phyloP scores from a whole-genome alignment of 2,113 vertebrate species.

The Nettapus auritus region DNA sequence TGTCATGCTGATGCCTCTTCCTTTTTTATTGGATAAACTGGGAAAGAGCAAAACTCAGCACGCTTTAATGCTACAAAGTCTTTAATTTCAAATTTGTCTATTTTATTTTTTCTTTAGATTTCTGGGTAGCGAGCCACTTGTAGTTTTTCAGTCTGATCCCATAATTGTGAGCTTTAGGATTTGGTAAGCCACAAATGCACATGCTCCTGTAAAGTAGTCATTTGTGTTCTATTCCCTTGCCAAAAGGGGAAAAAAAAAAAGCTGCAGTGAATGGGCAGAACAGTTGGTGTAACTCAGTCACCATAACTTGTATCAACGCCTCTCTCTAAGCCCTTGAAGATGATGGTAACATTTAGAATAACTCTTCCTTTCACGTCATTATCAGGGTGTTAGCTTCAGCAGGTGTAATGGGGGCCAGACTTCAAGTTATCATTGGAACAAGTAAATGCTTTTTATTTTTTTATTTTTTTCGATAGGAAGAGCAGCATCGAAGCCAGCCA shows the following conservation, averaged over 20 bases:
- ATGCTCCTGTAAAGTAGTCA: background rate
- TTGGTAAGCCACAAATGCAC: constrained; percentile 29
- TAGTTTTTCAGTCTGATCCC: background rate
- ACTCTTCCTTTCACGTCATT: background rate
- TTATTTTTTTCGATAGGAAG: background rate
- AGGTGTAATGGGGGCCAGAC: background rate
- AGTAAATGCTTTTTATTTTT: no score
- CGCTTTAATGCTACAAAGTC: background rate
- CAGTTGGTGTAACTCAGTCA: background rate
- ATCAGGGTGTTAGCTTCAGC: constrained; percentile 2
- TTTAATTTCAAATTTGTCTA: background rate
- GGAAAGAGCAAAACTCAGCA: background rate
- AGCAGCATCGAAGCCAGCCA: background rate
- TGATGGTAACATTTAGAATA: background rate
- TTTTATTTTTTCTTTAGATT: background rate
- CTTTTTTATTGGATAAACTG: background rate
- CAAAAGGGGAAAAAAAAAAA: background rate
- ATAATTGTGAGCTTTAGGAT: constrained; percentile 3
- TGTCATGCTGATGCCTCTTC: background rate
- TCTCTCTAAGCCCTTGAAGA: background rate
- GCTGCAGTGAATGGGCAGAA: background rate
- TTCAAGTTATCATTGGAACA: background rate
- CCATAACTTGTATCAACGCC: accelerated
- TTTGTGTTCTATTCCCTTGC: background rate
- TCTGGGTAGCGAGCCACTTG: background rate